These are phyloP conservation scores for Danio aesculapii DNA, from an alignment of 2,797 vertebrate species.

Conservation along the genomic window DNA sequence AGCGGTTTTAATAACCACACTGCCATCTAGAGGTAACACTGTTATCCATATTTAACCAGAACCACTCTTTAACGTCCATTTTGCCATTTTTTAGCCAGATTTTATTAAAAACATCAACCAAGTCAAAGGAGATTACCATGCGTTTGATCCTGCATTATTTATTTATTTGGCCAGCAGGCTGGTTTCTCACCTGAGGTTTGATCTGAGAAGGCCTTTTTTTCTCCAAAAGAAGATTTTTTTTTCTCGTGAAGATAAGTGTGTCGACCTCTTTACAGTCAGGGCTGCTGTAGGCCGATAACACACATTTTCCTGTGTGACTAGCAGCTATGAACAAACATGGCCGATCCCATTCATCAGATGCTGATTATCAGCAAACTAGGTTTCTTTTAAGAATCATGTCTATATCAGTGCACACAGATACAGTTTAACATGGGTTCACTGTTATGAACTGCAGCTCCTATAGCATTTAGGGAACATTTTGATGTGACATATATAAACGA, in stretches of 20 bases:
- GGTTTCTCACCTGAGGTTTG: conserved; percentile 39
- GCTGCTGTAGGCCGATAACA: conserved; percentile 55
- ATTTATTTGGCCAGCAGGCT: conserved; percentile 13
- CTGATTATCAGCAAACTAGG: not conserved
- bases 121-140: conserved; percentile 28
- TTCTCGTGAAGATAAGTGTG: conserved; percentile 47
- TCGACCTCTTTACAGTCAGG: conserved; percentile 8
- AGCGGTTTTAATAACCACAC: conserved; percentile 45
- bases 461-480: not conserved
- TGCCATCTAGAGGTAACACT: conserved; percentile 58
- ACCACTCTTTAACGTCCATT: conserved; percentile 2
- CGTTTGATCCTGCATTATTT: conserved; percentile 36
- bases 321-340: not conserved
- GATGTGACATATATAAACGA: not conserved
- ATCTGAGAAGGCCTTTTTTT: conserved; percentile 28
- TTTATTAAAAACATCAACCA: conserved; percentile 17
- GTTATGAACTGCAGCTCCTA: not conserved
- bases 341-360: conserved; percentile 12
- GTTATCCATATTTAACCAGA: not conserved
- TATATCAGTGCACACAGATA: conserved; percentile 15
- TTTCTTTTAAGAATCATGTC: conserved; percentile 18
- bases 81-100: too few species aligned
- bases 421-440: not conserved
- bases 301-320: not conserved
- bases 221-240: not conserved